Percentiles rank a stretch among this genome's conserved stretches.
Evolutionary conservation across 2,888 invertebrate species (phyloP).

Genomic region (Drosophila mercatorum): DNA sequence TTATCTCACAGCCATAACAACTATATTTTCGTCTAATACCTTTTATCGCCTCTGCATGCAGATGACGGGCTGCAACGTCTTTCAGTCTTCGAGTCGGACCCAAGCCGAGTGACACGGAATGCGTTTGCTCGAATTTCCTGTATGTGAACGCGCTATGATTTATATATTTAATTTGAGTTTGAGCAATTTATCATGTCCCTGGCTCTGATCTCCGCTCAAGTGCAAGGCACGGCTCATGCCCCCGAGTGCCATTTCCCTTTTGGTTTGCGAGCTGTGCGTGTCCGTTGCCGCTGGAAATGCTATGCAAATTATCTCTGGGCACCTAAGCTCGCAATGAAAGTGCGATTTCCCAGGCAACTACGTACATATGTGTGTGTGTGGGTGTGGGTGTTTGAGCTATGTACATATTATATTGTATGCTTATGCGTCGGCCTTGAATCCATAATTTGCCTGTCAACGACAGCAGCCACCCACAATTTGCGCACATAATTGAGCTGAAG

Average conservation of each 20-base stretch:
- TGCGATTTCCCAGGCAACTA: conserved; percentile 60
- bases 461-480: conserved; percentile 64
- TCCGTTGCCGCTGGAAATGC: conserved; percentile 40
- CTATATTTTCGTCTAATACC: neutral
- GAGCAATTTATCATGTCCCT: conserved; percentile 73
- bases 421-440: conserved; percentile 68
- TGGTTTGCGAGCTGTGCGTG: conserved; percentile 7
- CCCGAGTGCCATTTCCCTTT: neutral
- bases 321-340: conserved; percentile 67
- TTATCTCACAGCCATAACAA: neutral
- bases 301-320: conserved; percentile 74
- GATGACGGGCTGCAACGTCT: neutral
- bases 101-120: conserved; percentile 3
- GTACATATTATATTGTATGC: conserved; percentile 27
- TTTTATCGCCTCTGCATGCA: conserved; percentile 13
- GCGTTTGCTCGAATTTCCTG: conserved; percentile 47
- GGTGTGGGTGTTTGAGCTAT: neutral
- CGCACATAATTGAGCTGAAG: conserved; percentile 79
- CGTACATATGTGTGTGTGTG: neutral
- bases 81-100: neutral
- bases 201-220: conserved; percentile 22
- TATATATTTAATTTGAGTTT: conserved; percentile 75
- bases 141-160: conserved; percentile 61
- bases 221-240: conserved; percentile 7
- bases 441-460: conserved; percentile 79